Conservation (phyloP, 2,113 vertebrate species). For the Morone chrysops region DNA sequence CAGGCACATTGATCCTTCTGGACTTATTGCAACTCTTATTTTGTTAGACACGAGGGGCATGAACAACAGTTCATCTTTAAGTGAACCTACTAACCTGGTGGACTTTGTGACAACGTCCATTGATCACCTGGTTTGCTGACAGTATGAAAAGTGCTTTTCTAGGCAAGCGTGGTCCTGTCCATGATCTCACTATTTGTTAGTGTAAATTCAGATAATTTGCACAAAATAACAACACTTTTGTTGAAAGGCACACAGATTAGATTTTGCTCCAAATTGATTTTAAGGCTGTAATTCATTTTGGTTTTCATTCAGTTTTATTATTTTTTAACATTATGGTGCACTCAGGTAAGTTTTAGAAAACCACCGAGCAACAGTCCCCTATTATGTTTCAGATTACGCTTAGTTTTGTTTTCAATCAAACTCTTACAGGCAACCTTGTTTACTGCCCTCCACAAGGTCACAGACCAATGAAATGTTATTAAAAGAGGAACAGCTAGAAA, state of each 20-base stretch:
- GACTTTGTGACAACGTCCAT: constrained; percentile 15
- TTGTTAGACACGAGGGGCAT: constrained; percentile 30
- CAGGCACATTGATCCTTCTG: constrained; percentile 19
- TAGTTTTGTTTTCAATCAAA: constrained; percentile 8
- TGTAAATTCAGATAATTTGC: not conserved
- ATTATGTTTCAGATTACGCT: constrained; percentile 3
- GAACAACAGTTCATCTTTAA: constrained; percentile 34
- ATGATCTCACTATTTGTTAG: no score
- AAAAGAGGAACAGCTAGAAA: not conserved
- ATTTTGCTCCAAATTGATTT: not conserved
- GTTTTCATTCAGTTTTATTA: not conserved
- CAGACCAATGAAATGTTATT: not conserved
- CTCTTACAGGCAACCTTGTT: not conserved
- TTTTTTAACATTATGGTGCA: not conserved
- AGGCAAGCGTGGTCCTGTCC: not conserved
- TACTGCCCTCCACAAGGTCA: not conserved
- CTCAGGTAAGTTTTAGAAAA: not conserved
- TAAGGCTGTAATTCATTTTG: not conserved
- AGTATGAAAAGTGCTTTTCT: not conserved
- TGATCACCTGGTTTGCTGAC: not conserved
- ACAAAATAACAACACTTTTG: not conserved
- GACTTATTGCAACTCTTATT: constrained; percentile 43
- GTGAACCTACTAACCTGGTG: not conserved
- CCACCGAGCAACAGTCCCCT: not conserved
- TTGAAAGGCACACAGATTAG: not conserved